Evolutionary conservation across 2,888 invertebrate genomes (phyloP), one percentile per base, ranked within the genome.

Genomic region (Cistogaster globosa): DNA sequence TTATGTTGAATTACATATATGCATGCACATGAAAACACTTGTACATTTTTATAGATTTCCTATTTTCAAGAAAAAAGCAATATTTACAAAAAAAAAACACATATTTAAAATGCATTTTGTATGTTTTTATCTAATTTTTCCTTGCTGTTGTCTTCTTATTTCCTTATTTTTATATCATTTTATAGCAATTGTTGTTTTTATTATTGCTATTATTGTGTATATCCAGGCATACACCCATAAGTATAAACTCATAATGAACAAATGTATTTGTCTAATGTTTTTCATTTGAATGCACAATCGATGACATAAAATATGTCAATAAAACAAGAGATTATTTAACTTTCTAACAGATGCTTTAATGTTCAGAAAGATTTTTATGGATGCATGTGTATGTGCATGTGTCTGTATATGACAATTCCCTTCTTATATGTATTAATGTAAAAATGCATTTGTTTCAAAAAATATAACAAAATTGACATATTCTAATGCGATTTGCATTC

Each of bases 241-340:
- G 32, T 14, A 55, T 12, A 55, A 32, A 32, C 45, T 48, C 38
- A n/a, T 22, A 4, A 26, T 51, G 20, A 45, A 65, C 14, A 48
- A 63, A 72, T 63, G 78, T 71, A 63, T 79, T 78, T 78, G 69
- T 74, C 72, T 62, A 65, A 80, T 80, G 60, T 68, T 74, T 75
- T 75, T 63, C 75, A 81, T 75, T 75, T 38, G 55, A 81, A 75
- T 81, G 75, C 68, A 69, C 81, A 81, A 81, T 69, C 68, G 75
- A 75, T 75, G 75, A 75, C 68, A 81, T 68, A 81, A 81, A 81
- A 81, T 81, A 75, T 81, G 68, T 81, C 81, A 81, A 75, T 81
- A 81, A 81, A 81, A 75, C 81, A 75, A 62, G 68, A 75, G 75
- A 81, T 75, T 81, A 75, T 81, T 81, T 68, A 75, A 81, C 68